Base-by-base conservation (phyloP, 2,797 vertebrate genomes). In the Argya squamiceps region DNA sequence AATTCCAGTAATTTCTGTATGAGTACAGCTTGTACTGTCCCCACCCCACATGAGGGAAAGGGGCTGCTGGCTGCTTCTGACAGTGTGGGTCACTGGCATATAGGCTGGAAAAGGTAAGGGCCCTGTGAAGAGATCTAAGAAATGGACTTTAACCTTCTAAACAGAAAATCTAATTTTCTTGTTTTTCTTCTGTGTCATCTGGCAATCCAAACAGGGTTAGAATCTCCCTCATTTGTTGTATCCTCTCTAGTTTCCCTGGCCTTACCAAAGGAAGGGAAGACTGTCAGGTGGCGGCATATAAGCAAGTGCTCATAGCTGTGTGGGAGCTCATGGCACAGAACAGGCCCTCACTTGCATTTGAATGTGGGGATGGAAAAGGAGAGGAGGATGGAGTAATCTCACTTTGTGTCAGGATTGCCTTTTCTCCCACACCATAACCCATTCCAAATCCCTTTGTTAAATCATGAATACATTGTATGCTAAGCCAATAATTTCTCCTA, bases 401-500 rank as follows among this genome's bases (percentile, higher is more conserved):
- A 2, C 36, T 70, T 79, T 52, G 41, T 62, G 43, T 82, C 23
- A 82, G 43, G 46, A 21, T 21, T 86, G 73, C 74, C 52, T 94
- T 82, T 95, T 77, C 24, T 58, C 10, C 63, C 83, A 44, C 80
- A 79, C 67, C 22, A n/a, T 67, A 90, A 68, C 41, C 58, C 44
- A 30, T 76, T 84, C 80, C 37, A 91, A 29, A 60, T 44, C 30
- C 50, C 53, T 84, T 77, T 79, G 89, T 91, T 93, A 84, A 88
- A 59, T 32, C 20, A 18, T 80, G 83, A 84, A 75, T 89, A 60
- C 1, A 0, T 39, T 80, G 50, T 60, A 77, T 75, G 82, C 77
- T 84, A 92, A 90, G 75, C 56, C 67, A 92, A 88, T 93, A 91
- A 93, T 95, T 95, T 88, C 70, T 91, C 79, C 88, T 90, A 74